Percentiles rank a stretch among this genome's conserved stretches.
These are phyloP conservation scores for Zaprionus bogoriensis DNA, from an alignment of 2,888 invertebrate species.

Conservation along the genomic window DNA sequence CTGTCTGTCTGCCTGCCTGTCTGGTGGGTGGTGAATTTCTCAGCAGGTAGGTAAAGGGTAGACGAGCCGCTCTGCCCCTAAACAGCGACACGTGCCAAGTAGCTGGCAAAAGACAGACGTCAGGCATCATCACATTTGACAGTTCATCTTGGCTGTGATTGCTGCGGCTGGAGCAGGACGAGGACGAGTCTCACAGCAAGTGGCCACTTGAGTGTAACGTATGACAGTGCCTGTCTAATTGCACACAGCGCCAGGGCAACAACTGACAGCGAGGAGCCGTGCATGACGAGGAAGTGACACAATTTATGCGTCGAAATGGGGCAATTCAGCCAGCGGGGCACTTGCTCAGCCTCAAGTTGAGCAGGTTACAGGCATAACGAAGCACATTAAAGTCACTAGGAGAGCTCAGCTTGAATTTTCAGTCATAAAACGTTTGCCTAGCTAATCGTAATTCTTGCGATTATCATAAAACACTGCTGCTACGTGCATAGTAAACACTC, in stretches of 20 bases:
- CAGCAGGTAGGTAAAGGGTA: slow-evolving; percentile 21
- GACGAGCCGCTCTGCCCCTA: slow-evolving; percentile 28
- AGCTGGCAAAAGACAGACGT: slow-evolving; percentile 69
- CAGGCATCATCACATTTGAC: slow-evolving; percentile 60
- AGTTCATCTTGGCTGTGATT: slow-evolving; percentile 67
- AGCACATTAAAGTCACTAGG: slow-evolving; percentile 7
- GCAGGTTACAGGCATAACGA: slow-evolving; percentile 29
- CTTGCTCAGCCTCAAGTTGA: slow-evolving; percentile 23
- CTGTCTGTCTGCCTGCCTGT: too few species aligned
- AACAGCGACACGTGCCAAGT: slow-evolving; percentile 71
- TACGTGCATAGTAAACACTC: too few species aligned
- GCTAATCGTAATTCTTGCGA: too few species aligned
- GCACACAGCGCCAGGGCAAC: slow-evolving; percentile 37
- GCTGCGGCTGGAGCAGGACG: slow-evolving; percentile 19
- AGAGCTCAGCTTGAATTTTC: too few species aligned
- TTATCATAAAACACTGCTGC: too few species aligned
- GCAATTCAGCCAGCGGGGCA: slow-evolving; percentile 40
- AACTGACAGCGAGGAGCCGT: background rate
- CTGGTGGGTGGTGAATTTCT: too few species aligned
- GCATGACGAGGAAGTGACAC: slow-evolving; percentile 66
- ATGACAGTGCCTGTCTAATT: slow-evolving; percentile 72
- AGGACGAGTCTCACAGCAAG: slow-evolving; percentile 44
- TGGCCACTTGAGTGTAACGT: slow-evolving; percentile 71
- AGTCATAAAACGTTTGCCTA: too few species aligned
- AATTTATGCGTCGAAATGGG: slow-evolving; percentile 57